Evolutionary conservation across 2,113 vertebrate genomes (phyloP).

Genomic region (Pomatostomus ruficeps): DNA sequence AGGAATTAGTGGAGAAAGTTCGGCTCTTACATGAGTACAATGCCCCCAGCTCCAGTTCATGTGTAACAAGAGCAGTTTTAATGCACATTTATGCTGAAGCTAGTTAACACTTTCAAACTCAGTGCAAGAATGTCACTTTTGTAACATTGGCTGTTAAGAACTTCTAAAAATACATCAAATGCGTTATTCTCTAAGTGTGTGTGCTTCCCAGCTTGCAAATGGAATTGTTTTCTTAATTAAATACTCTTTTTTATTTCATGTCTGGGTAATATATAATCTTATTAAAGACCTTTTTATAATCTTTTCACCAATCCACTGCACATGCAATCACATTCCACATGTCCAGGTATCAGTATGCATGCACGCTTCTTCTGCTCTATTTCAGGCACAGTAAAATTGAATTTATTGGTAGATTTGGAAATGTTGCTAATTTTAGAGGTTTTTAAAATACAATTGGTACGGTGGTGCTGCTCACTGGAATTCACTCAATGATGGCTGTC

Average conservation of each 20-base stretch:
- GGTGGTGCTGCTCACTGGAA: neutral
- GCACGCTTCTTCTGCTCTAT: neutral
- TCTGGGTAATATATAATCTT: neutral
- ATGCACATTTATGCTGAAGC: neutral
- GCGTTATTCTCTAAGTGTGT: neutral
- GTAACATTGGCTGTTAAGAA: neutral
- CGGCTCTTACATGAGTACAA: neutral
- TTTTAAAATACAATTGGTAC: neutral
- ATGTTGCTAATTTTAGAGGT: neutral
- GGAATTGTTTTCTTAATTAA: neutral
- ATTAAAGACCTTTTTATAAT: neutral
- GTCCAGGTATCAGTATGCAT: neutral
- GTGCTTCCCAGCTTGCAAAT: neutral
- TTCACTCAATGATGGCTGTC: neutral
- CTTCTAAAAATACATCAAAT: neutral
- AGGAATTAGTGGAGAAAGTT: constrained; percentile 17
- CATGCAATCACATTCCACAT: neutral
- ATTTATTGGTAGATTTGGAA: neutral
- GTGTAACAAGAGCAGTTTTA: neutral
- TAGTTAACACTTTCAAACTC: constrained; percentile 3
- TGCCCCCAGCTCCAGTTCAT: neutral
- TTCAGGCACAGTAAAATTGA: neutral
- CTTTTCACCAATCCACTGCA: neutral
- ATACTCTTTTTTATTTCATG: neutral
- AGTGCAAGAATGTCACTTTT: neutral